A percentile compares a stretch with the other conserved stretches of the same genome.
Conservation (phyloP, 1,140 invertebrate species). For the Copidosoma floridanum region DNA sequence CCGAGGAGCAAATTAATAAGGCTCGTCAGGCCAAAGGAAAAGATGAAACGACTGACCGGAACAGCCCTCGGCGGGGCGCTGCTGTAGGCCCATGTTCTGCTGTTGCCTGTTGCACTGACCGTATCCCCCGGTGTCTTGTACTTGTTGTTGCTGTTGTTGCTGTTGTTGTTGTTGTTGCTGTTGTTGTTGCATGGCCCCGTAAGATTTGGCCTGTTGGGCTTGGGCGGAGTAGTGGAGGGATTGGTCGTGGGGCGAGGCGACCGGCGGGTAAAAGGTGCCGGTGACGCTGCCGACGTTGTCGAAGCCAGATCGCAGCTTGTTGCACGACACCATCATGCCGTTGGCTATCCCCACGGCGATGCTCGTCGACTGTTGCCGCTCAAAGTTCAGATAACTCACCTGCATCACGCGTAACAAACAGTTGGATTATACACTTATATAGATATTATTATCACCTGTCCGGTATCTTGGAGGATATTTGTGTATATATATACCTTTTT, state of each 20-base stretch:
- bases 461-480: neutral
- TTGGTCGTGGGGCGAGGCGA: constrained; percentile 75
- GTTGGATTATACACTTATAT: no score
- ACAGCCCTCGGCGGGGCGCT: constrained; percentile 22
- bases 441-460: neutral
- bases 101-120: constrained; percentile 17
- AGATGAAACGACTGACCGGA: constrained; percentile 9
- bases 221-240: constrained; percentile 48
- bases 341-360: constrained; percentile 79
- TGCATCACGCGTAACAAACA: constrained; percentile 30
- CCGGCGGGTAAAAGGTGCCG: constrained; percentile 82
- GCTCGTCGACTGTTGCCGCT: constrained; percentile 50
- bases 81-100: neutral
- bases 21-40: neutral
- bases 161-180: constrained; percentile 36
- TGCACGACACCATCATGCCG: constrained; percentile 84
- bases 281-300: constrained; percentile 75
- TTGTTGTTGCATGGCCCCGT: constrained; percentile 41
- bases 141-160: constrained; percentile 39
- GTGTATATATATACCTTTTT: constrained; percentile 40
- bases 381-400: constrained; percentile 54
- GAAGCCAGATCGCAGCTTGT: constrained; percentile 67
- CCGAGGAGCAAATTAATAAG: constrained; percentile 6
- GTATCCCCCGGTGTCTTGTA: constrained; percentile 37
- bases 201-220: constrained; percentile 42